A percentile compares a stretch with the other conserved stretches of the same genome.
phyloP scores from a whole-genome alignment of 2,113 vertebrate species.

The Hystrix brachyura region DNA sequence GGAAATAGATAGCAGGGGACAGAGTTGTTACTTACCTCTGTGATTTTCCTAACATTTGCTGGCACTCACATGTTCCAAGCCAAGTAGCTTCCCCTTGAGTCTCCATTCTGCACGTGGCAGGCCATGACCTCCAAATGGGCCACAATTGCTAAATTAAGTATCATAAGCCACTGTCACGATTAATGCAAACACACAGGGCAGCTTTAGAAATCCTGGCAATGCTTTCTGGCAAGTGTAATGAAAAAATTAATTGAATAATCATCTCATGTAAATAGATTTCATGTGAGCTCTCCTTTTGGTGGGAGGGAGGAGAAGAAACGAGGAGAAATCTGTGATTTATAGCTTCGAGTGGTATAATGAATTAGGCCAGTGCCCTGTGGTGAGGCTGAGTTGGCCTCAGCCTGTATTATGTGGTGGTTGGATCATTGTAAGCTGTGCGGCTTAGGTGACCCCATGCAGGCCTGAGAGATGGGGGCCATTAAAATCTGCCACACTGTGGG shows the following conservation, averaged over 20 bases:
- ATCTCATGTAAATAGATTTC: constrained; percentile 88
- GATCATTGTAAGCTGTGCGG: constrained; percentile 52
- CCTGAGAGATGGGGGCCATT: constrained; percentile 51
- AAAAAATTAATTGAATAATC: constrained; percentile 90
- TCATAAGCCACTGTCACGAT: constrained; percentile 77
- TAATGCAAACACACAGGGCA: constrained; percentile 83
- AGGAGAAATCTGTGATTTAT: constrained; percentile 85
- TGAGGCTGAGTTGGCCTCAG: neutral
- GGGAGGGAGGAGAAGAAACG: constrained; percentile 68
- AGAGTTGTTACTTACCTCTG: neutral
- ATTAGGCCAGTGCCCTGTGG: constrained; percentile 65
- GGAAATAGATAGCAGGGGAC: neutral
- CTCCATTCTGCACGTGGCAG: neutral
- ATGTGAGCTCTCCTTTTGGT: constrained; percentile 81
- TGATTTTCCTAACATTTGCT: neutral
- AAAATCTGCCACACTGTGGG: constrained; percentile 60
- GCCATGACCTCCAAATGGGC: constrained; percentile 62
- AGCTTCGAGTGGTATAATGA: constrained; percentile 82
- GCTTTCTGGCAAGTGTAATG: constrained; percentile 88
- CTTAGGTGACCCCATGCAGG: constrained; percentile 37
- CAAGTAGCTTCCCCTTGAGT: neutral
- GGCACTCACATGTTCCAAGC: neutral
- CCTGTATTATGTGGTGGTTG: constrained; percentile 52
- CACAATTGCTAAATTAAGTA: constrained; percentile 60
- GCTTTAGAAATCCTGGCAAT: constrained; percentile 83